Evolutionary conservation across 2,113 vertebrate species (phyloP).

Genomic region (Petaurus breviceps): DNA sequence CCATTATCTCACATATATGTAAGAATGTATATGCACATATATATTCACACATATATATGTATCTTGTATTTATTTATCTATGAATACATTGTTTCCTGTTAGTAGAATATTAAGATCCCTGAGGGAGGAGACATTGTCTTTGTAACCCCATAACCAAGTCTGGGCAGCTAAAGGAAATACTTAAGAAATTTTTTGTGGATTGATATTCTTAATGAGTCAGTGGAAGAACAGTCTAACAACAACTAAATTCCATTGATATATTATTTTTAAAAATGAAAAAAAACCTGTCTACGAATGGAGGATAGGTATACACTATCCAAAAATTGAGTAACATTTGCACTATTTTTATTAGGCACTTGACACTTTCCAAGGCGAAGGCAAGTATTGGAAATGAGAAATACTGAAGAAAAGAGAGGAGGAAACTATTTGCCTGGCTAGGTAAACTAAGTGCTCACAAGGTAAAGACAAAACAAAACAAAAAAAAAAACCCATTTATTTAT

Average conservation of each 20-base stretch:
- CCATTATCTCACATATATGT: neutral
- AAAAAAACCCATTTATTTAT: constrained; percentile 58
- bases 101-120: neutral
- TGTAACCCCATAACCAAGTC: neutral
- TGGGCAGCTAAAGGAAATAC: neutral
- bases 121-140: neutral
- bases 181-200: neutral
- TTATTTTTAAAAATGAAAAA: neutral
- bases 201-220: neutral
- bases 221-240: neutral
- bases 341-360: constrained; percentile 3
- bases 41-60: neutral
- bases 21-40: neutral
- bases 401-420: constrained; percentile 52
- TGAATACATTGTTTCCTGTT: neutral
- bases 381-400: constrained; percentile 49
- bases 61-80: neutral
- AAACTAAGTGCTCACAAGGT: constrained; percentile 69
- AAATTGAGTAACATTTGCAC: neutral
- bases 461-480: neutral
- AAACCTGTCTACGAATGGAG: neutral
- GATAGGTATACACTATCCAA: neutral
- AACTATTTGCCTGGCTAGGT: constrained; percentile 65
- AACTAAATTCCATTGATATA: neutral
- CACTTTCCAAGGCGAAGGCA: constrained; percentile 16